Evolutionary conservation across 2,797 vertebrate species (phyloP).

Genomic region (Gymnoscopelus braueri): DNA sequence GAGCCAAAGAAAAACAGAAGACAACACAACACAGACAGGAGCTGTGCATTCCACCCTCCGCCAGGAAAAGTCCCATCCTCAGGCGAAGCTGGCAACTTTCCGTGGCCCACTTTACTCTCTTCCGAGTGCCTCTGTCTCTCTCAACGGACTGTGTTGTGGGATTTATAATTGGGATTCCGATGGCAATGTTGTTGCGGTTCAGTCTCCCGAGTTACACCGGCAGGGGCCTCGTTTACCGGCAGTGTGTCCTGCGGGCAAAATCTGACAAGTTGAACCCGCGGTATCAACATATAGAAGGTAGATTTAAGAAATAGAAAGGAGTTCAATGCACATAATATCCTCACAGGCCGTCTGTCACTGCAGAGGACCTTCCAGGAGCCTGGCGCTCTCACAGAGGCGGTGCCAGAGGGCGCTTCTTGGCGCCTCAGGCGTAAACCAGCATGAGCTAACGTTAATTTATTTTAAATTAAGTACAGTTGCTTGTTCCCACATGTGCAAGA

Average conservation of each 20-base stretch:
- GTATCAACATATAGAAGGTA: constrained; percentile 63
- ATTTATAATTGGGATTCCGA: constrained; percentile 58
- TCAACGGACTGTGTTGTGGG: constrained; percentile 54
- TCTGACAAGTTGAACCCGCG: constrained; percentile 55
- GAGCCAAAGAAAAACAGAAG: constrained; percentile 66
- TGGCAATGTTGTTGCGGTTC: constrained; percentile 49
- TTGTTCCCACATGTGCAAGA: constrained; percentile 63
- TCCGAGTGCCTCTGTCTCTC: constrained; percentile 63
- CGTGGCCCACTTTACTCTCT: constrained; percentile 69
- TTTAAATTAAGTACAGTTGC: constrained; percentile 60
- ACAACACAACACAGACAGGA: constrained; percentile 69
- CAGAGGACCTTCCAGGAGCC: constrained; percentile 30
- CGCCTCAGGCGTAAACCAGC: constrained; percentile 49
- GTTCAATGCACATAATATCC: constrained; percentile 61
- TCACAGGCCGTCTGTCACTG: constrained; percentile 37
- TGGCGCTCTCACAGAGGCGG: constrained; percentile 29
- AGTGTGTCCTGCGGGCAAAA: constrained; percentile 55
- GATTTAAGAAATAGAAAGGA: constrained; percentile 60
- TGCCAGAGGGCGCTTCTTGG: constrained; percentile 31
- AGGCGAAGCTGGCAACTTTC: constrained; percentile 68
- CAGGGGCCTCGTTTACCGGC: constrained; percentile 51
- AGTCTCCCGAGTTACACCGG: constrained; percentile 33
- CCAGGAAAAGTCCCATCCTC: constrained; percentile 75
- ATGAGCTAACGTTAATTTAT: constrained; percentile 52
- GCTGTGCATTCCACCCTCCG: constrained; percentile 70